Evolutionary conservation across 2,888 invertebrate genomes (phyloP).

Genomic region (Ischnus inquisitorius): DNA sequence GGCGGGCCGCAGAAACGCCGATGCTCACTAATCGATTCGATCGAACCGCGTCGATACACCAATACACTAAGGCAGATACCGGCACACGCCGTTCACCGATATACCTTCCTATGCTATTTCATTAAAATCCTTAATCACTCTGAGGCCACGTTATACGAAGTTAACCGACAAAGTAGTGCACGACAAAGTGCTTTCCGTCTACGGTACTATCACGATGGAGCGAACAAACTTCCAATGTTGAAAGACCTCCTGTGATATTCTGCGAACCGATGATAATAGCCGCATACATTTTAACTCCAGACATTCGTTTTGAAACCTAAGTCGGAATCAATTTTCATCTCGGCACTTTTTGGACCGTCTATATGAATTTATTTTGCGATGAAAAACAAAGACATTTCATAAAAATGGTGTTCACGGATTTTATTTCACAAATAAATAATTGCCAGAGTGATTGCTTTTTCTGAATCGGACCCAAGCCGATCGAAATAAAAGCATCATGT

Average conservation of each 20-base stretch:
- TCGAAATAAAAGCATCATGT: not conserved
- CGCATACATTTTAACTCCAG: too few relatives aligned
- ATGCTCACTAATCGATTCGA: conserved; percentile 15
- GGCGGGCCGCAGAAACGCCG: conserved; percentile 40
- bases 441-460: not conserved
- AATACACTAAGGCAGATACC: not conserved
- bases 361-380: too few relatives aligned
- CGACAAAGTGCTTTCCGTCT: conserved; percentile 54
- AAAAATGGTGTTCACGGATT: not conserved
- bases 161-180: conserved; percentile 44
- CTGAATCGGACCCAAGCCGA: not conserved
- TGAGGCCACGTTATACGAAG: conserved; percentile 60
- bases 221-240: conserved; percentile 13
- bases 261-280: not conserved
- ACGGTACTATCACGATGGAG: conserved; percentile 24
- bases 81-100: conserved; percentile 3
- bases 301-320: too few relatives aligned
- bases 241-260: not conserved
- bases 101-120: conserved; percentile 45
- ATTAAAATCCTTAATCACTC: conserved; percentile 64
- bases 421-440: not conserved
- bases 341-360: too few relatives aligned
- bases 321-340: too few relatives aligned
- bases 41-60: conserved; percentile 24
- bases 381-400: too few relatives aligned